Percentiles rank a stretch among this genome's conserved stretches.
phyloP scores from a whole-genome alignment of 2,888 invertebrate species.

The Caenorhabditis sinica region DNA sequence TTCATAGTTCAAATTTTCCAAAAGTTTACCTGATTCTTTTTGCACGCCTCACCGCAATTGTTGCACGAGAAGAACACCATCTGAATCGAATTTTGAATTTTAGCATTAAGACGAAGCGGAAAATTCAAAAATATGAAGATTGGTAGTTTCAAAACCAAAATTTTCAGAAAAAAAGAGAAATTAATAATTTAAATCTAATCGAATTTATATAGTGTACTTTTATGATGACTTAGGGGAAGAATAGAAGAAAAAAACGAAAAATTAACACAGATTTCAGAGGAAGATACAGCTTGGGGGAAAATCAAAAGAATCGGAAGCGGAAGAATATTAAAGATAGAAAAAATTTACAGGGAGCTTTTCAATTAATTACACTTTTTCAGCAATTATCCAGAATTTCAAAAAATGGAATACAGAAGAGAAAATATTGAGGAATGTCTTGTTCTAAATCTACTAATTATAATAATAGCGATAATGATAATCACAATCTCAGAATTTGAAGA shows the following conservation, averaged over 20 bases:
- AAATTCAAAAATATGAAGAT: not conserved
- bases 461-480: too few relatives aligned
- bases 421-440: slow-evolving; percentile 28
- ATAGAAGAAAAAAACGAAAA: slow-evolving; percentile 4
- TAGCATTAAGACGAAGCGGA: too few relatives aligned
- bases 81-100: slow-evolving; percentile 35
- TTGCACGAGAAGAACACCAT: slow-evolving; percentile 98
- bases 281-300: slow-evolving; percentile 2
- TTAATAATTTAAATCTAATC: not conserved
- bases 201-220: not conserved
- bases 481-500: too few relatives aligned
- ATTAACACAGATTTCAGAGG: slow-evolving; percentile 39
- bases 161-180: not conserved
- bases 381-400: not conserved
- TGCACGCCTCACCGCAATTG: slow-evolving; percentile 92
- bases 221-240: not conserved
- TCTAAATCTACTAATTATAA: not conserved
- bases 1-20: too few relatives aligned
- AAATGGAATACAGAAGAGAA: slow-evolving; percentile 6
- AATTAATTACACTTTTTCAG: not conserved
- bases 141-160: not conserved
- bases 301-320: not conserved
- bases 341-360: not conserved
- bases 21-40: slow-evolving; percentile 88
- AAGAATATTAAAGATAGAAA: not conserved